Base-by-base conservation (phyloP, 1,140 invertebrate species). In the Drosophila parvula region DNA sequence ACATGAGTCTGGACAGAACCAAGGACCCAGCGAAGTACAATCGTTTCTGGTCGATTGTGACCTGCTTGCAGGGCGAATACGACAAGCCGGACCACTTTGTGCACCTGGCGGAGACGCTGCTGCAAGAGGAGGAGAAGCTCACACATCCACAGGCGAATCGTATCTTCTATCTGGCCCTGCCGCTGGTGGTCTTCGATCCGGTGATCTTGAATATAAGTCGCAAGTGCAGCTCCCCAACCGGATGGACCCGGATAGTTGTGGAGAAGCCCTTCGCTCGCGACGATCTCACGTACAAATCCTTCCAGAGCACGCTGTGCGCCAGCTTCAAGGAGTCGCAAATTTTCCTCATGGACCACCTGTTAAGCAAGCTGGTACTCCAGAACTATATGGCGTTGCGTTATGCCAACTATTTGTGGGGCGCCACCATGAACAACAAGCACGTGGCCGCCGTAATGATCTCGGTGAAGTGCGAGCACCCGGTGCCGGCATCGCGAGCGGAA, bases 201-300 rank as follows among this genome's bases (percentile, higher is more conserved):
- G 67, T 81, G 12, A 75, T 67, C 3, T 32, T 84, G 4, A 89
- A 89, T 9, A 48, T 69, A 5, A 43, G 59, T 8, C 59, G 84
- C 0, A 89, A 90, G 30, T 89, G 85, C 12, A 10, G 45, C 2
- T 81, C 85, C 14, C 1, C 5, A 1, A 76, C 63, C 0, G 84
- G 78, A 28, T 81, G 67, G 65, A 79, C 57, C 27, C 68, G 78
- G 8, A 51, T 89, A 5, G 40, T 89, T 3, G 14, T 89, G 14
- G 84, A 89, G 63, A 89, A 90, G 47, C 84, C 84, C 0, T 89
- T 89, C 8, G 84, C 40, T 0, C 38, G 81, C 4, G 88, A 75
- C 34, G 85, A 89, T 12, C 0, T 76, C 4, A 69, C 81, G 1
- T 89, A 70, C 27, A 44, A 40, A 10, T 18, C 34, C 10, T 89